Conservation (phyloP, 2,797 vertebrate genomes). For the Tangara arthus region DNA sequence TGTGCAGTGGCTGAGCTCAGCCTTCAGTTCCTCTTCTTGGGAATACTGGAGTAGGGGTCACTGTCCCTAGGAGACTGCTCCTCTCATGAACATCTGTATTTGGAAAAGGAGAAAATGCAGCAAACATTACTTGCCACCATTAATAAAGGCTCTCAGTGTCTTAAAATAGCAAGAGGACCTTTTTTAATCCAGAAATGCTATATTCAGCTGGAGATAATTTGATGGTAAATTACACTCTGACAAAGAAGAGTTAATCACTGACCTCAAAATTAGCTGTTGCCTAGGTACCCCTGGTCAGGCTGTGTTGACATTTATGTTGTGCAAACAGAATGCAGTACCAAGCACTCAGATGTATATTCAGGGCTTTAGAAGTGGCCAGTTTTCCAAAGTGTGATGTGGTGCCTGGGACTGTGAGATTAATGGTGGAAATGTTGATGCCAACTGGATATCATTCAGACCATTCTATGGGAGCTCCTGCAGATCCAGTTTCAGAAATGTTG, state of each 20-base stretch:
- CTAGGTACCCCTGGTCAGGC: conserved; percentile 24
- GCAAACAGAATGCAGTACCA: conserved; percentile 31
- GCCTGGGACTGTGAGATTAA: not conserved
- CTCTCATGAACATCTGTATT: not conserved
- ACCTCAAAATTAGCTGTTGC: conserved; percentile 66
- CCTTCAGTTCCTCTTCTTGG: not conserved
- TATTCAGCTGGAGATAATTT: conserved; percentile 25
- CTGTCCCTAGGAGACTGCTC: not conserved
- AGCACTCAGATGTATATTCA: not conserved
- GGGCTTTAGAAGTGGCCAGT: not conserved
- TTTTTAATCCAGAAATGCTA: conserved; percentile 2
- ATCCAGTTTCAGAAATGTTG: fast-evolving
- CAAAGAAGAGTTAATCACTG: conserved; percentile 67
- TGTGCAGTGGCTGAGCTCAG: not conserved
- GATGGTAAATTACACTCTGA: conserved; percentile 12
- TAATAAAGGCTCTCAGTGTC: not conserved
- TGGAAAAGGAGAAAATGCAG: not conserved
- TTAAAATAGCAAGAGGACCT: not conserved
- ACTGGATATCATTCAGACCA: not conserved
- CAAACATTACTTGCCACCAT: not conserved
- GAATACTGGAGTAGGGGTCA: not conserved
- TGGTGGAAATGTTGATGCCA: not conserved
- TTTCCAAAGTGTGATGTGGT: not conserved
- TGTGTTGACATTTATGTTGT: conserved; percentile 53
- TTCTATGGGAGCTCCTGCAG: not conserved